phyloP scores from a whole-genome alignment of 1,140 invertebrate species.

The Drosophila navojoa region DNA sequence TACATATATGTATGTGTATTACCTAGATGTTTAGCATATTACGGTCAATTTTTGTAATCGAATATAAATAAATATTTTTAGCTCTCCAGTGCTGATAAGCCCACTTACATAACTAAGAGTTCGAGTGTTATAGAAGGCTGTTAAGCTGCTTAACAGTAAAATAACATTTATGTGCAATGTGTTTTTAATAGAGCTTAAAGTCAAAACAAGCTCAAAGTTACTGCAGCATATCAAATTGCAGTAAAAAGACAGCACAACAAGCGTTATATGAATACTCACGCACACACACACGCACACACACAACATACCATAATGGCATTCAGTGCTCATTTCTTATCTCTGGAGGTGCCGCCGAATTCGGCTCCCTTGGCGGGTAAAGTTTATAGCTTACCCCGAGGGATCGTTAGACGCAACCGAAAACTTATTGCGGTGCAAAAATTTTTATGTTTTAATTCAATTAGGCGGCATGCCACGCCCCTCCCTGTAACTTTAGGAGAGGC shows the following conservation, averaged over 20 bases:
- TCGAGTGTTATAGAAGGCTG: not conserved
- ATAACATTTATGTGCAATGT: conserved; percentile 1
- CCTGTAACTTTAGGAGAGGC: not conserved
- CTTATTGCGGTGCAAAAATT: conserved; percentile 71
- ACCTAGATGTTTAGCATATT: too few species aligned
- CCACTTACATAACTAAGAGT: not conserved
- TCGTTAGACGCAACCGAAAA: conserved; percentile 42
- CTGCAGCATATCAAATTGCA: conserved; percentile 25
- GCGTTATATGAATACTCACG: conserved; percentile 5
- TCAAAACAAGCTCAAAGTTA: conserved; percentile 1
- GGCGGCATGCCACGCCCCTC: conserved; percentile 36
- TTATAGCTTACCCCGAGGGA: conserved; percentile 59
- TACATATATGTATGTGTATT: too few species aligned
- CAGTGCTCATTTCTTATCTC: conserved; percentile 35
- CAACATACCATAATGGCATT: not conserved
- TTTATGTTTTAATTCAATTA: conserved; percentile 82
- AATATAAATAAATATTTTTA: not conserved
- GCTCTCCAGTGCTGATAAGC: not conserved
- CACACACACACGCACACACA: conserved; percentile 15
- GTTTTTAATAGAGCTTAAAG: conserved; percentile 24
- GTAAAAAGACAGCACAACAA: conserved; percentile 7
- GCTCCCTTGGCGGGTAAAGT: conserved; percentile 38
- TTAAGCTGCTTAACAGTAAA: not conserved
- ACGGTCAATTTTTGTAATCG: too few species aligned
- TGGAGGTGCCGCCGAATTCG: conserved; percentile 22